Conservation (phyloP, 2,888 invertebrate genomes). For the Lasioglossum vierecki region DNA sequence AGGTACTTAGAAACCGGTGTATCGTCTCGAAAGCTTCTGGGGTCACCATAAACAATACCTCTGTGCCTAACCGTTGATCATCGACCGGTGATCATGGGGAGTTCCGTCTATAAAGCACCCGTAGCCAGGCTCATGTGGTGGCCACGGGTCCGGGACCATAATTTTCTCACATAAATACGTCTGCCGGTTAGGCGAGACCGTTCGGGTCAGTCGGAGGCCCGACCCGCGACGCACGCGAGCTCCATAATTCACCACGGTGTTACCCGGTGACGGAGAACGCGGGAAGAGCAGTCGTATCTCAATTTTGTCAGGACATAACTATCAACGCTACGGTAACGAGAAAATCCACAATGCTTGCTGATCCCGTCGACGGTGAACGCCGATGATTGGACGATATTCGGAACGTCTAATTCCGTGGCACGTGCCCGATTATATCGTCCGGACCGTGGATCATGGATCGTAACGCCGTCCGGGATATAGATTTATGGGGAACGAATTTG, state of each 20-base stretch:
- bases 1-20: background rate
- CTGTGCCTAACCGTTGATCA: conserved; percentile 51
- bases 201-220: conserved; percentile 53
- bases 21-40: conserved; percentile 7
- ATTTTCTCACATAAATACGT: conserved; percentile 77
- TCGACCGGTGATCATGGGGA: conserved; percentile 42
- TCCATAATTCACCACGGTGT: conserved; percentile 72
- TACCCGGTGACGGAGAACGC: conserved; percentile 14
- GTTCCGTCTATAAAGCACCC: conserved; percentile 34
- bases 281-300: conserved; percentile 66
- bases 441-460: conserved; percentile 22
- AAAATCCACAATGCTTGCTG: conserved; percentile 52
- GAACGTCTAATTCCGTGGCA: conserved; percentile 56
- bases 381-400: conserved; percentile 41
- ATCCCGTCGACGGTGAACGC: conserved; percentile 8
- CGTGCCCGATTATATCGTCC: conserved; percentile 65
- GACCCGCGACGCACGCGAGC: conserved; percentile 65
- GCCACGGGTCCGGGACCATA: conserved; percentile 58
- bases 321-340: conserved; percentile 60
- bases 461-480: conserved; percentile 23
- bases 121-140: conserved; percentile 30
- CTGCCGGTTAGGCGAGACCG: conserved; percentile 59
- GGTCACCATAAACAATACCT: conserved; percentile 26
- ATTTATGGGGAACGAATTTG: conserved; percentile 45
- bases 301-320: conserved; percentile 69